Evolutionary conservation across 2,888 invertebrate species (phyloP).

Genomic region (Rhyacophila evoluta): DNA sequence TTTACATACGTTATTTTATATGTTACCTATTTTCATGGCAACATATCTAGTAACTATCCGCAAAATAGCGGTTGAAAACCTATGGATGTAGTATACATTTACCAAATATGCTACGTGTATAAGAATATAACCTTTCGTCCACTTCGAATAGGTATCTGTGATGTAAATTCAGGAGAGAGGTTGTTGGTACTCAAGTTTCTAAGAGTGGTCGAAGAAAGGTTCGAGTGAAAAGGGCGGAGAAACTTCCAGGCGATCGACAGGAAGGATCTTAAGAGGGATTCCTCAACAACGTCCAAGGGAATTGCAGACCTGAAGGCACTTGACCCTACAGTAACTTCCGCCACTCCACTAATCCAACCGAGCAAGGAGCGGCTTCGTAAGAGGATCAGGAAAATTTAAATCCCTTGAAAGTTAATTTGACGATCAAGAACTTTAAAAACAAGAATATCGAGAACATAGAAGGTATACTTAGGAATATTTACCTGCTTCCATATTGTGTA

Average conservation of each 20-base stretch:
- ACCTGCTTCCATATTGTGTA: too few relatives aligned
- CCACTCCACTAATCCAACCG: background rate
- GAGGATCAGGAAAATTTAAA: background rate
- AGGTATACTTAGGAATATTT: too few relatives aligned
- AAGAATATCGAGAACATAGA: too few relatives aligned
- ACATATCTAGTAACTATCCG: too few relatives aligned
- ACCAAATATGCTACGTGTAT: too few relatives aligned
- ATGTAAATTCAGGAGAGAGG: background rate
- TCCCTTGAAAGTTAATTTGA: background rate
- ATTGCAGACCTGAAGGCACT: background rate
- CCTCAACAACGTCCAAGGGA: conserved; percentile 17
- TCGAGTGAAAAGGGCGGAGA: background rate
- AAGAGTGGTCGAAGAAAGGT: conserved; percentile 5
- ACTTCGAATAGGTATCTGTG: background rate
- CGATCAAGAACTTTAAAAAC: background rate
- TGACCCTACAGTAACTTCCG: background rate
- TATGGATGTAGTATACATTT: too few relatives aligned
- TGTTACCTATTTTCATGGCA: too few relatives aligned
- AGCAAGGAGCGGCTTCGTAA: background rate
- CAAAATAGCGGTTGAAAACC: too few relatives aligned
- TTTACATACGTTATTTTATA: too few relatives aligned
- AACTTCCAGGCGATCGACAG: conserved; percentile 2
- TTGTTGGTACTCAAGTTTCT: background rate
- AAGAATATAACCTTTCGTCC: too few relatives aligned
- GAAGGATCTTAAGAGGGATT: background rate